A percentile compares a stretch with the other conserved stretches of the same genome.
phyloP scores from a whole-genome alignment of 2,888 invertebrate species.

The Watsonalla cultraria region DNA sequence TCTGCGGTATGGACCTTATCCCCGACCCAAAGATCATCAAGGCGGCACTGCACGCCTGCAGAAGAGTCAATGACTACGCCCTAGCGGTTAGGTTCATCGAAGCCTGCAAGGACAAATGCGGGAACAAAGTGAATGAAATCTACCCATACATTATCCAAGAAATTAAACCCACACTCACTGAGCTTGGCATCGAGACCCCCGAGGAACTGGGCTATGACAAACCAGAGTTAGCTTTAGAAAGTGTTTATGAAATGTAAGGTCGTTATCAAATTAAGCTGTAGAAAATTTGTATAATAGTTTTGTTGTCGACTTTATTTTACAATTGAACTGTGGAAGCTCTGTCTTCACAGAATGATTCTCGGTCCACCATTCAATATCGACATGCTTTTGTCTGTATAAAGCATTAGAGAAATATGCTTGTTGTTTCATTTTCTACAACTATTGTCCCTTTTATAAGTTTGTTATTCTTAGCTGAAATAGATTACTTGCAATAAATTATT shows the following conservation, averaged over 20 bases:
- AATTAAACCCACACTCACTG: conserved; percentile 93
- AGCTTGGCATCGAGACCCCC: conserved; percentile 95
- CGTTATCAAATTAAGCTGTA: conserved; percentile 54
- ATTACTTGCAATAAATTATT: background rate
- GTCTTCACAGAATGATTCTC: conserved; percentile 41
- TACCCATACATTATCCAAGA: conserved; percentile 94
- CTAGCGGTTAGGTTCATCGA: conserved; percentile 96
- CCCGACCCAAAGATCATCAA: conserved; percentile 94
- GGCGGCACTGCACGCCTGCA: conserved; percentile 93
- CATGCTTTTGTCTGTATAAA: conserved; percentile 53
- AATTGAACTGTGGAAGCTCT: conserved; percentile 44
- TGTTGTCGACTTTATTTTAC: conserved; percentile 57
- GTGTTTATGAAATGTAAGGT: conserved; percentile 83
- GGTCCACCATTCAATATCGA: conserved; percentile 41
- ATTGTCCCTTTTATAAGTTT: conserved; percentile 1
- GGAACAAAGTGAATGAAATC: conserved; percentile 83
- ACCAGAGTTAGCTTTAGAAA: conserved; percentile 93
- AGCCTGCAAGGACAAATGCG: conserved; percentile 93
- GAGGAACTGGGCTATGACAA: conserved; percentile 98
- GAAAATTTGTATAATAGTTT: conserved; percentile 70
- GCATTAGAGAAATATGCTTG: conserved; percentile 40
- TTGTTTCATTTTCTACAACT: conserved; percentile 40
- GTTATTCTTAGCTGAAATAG: conserved; percentile 4
- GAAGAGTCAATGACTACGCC: conserved; percentile 95
- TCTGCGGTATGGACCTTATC: conserved; percentile 93